A percentile compares a stretch with the other conserved stretches of the same genome.
phyloP scores from a whole-genome alignment of 2,888 invertebrate genomes.

The Nysson spinosus region DNA sequence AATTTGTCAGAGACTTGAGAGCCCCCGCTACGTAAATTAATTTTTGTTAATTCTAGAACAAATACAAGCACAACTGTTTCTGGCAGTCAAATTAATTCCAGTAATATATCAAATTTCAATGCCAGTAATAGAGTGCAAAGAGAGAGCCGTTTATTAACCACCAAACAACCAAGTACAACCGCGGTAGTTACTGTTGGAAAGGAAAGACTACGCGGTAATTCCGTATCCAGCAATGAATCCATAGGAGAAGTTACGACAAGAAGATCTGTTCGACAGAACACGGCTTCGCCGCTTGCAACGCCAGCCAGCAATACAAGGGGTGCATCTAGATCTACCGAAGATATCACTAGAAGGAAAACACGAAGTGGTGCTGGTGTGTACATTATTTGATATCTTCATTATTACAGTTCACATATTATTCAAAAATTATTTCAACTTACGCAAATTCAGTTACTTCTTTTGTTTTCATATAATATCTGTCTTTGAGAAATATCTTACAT shows the following conservation, averaged over 20 bases:
- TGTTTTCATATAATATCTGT: no score
- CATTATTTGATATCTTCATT: slow-evolving; percentile 3
- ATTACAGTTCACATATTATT: not conserved
- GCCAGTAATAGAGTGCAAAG: slow-evolving; percentile 73
- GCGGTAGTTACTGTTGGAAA: slow-evolving; percentile 66
- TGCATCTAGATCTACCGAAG: slow-evolving; percentile 75
- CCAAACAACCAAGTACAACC: slow-evolving; percentile 66
- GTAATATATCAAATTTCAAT: slow-evolving; percentile 70
- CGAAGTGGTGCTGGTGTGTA: slow-evolving; percentile 77
- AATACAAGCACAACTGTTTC: slow-evolving; percentile 66
- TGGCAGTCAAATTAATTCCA: slow-evolving; percentile 71
- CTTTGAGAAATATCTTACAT: no score
- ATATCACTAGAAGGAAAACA: slow-evolving; percentile 75
- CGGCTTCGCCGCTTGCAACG: slow-evolving; percentile 74
- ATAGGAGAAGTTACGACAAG: slow-evolving; percentile 72
- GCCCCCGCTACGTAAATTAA: slow-evolving; percentile 50
- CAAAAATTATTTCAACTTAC: no score
- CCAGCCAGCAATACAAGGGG: slow-evolving; percentile 76
- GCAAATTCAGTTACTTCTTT: no score
- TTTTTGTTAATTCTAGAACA: slow-evolving; percentile 63
- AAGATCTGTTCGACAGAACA: slow-evolving; percentile 74
- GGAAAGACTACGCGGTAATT: slow-evolving; percentile 73
- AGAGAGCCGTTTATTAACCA: slow-evolving; percentile 74
- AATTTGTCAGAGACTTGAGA: slow-evolving; percentile 51
- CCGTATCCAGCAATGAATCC: slow-evolving; percentile 73